Percentiles rank a stretch among this genome's conserved stretches.
Evolutionary conservation across 2,797 vertebrate genomes (phyloP).

Genomic region (Rhinichthys osculus): DNA sequence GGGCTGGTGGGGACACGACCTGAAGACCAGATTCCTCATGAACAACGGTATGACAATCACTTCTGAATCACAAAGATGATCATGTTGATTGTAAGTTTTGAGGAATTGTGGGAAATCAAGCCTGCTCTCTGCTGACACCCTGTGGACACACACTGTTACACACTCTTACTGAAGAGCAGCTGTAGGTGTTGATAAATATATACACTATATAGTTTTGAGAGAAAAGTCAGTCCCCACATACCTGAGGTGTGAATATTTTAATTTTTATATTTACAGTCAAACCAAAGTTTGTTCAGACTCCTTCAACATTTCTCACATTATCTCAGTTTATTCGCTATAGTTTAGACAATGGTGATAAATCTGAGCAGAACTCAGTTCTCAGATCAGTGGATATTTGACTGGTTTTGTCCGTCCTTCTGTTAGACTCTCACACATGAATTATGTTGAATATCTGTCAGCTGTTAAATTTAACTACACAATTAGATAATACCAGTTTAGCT

Average conservation of each 20-base stretch:
- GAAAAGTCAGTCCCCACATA: not conserved
- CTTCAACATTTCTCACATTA: no score
- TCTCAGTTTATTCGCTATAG: no score
- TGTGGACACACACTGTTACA: not conserved
- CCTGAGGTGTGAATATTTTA: not conserved
- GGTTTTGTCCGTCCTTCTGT: no score
- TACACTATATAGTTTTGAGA: not conserved
- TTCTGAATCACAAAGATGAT: not conserved
- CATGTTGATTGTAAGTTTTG: not conserved
- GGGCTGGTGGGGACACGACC: slow-evolving; percentile 94
- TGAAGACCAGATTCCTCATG: slow-evolving; percentile 89
- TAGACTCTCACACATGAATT: no score
- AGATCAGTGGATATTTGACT: no score
- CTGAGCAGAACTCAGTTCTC: no score
- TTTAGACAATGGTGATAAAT: no score
- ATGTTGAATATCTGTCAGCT: no score
- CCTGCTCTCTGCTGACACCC: slow-evolving; percentile 23
- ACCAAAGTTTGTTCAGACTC: no score
- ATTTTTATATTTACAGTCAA: no score
- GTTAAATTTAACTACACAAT: no score
- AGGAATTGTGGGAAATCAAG: not conserved
- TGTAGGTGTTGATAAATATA: not conserved
- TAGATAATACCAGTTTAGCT: no score
- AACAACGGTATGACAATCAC: slow-evolving; percentile 81
- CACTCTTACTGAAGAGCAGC: not conserved